These are phyloP conservation scores for Amblyjoppa proteus DNA, from an alignment of 2,888 invertebrate species.

Conservation along the genomic window DNA sequence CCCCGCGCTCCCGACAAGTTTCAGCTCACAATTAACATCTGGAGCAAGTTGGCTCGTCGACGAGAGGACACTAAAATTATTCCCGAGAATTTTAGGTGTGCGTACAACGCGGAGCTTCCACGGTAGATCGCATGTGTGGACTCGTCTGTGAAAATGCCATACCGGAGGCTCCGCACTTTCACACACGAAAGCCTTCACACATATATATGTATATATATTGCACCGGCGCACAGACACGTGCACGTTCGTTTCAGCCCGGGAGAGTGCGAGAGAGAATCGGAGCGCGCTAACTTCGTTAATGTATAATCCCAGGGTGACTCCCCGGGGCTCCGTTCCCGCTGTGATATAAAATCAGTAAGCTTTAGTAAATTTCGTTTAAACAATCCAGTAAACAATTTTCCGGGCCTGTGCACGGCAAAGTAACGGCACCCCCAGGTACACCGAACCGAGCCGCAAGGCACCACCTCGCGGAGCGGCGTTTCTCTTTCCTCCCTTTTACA, in stretches of 20 bases:
- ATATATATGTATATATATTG: slow-evolving; percentile 38
- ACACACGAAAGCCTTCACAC: slow-evolving; percentile 22
- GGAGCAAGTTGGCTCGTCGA: slow-evolving; percentile 20
- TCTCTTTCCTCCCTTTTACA: slow-evolving; percentile 36
- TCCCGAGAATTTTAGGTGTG: slow-evolving; percentile 14
- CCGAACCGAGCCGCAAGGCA: slow-evolving; percentile 62
- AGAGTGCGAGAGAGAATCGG: neutral
- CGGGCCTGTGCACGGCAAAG: slow-evolving; percentile 83
- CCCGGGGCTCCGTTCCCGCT: slow-evolving; percentile 81
- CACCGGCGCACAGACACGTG: neutral
- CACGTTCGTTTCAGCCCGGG: neutral
- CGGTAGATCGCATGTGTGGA: neutral
- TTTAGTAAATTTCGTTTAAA: slow-evolving; percentile 85
- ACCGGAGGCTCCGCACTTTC: slow-evolving; percentile 18
- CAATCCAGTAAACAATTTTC: slow-evolving; percentile 85
- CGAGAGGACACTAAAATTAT: slow-evolving; percentile 43
- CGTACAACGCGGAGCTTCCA: neutral
- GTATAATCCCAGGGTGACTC: slow-evolving; percentile 82
- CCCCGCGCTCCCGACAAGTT: neutral
- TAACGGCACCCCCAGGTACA: slow-evolving; percentile 84
- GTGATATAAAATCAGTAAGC: slow-evolving; percentile 85
- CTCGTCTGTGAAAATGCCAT: slow-evolving; percentile 15
- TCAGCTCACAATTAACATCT: slow-evolving; percentile 33
- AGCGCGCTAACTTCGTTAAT: slow-evolving; percentile 82
- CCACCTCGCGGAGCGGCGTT: slow-evolving; percentile 42